These are phyloP conservation scores for Amitus sp. DNA, from an alignment of 2,888 invertebrate species.

Conservation along the genomic window DNA sequence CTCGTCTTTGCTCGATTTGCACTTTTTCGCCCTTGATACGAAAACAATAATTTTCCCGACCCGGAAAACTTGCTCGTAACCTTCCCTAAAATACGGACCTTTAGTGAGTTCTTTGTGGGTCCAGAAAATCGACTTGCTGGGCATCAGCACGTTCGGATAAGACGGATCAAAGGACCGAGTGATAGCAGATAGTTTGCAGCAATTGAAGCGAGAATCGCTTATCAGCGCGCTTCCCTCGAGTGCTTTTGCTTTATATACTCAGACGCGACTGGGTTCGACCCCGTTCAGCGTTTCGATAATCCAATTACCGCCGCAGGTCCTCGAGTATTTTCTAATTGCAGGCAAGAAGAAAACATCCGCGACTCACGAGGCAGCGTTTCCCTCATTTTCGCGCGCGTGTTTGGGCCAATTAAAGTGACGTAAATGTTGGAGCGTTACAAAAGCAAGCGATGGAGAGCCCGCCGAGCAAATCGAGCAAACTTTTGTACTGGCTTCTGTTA, in stretches of 20 bases:
- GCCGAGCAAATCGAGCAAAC: slow-evolving; percentile 47
- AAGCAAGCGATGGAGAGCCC: slow-evolving; percentile 39
- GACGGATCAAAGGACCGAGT: slow-evolving; percentile 1
- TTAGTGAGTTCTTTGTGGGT: too few species aligned
- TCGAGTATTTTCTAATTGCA: slow-evolving; percentile 3
- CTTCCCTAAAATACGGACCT: too few species aligned
- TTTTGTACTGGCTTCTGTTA: slow-evolving; percentile 54
- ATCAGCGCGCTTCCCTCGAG: neutral
- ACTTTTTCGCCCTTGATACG: too few species aligned
- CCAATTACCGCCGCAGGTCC: neutral
- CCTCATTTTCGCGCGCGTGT: neutral
- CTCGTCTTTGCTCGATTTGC: too few species aligned
- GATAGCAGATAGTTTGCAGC: neutral
- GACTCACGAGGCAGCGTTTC: neutral
- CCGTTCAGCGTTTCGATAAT: neutral
- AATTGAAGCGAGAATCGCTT: neutral
- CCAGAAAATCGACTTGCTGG: too few species aligned
- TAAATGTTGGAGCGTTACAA: neutral
- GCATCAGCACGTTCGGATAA: neutral
- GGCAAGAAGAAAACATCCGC: neutral
- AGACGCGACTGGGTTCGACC: neutral
- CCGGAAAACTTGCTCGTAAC: too few species aligned
- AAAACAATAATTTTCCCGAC: too few species aligned
- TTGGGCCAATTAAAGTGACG: slow-evolving; percentile 1
- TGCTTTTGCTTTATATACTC: neutral